Evolutionary conservation across 2,797 vertebrate genomes (phyloP), one percentile per base, ranked within the genome.

Genomic region (Sebastes glaucus): DNA sequence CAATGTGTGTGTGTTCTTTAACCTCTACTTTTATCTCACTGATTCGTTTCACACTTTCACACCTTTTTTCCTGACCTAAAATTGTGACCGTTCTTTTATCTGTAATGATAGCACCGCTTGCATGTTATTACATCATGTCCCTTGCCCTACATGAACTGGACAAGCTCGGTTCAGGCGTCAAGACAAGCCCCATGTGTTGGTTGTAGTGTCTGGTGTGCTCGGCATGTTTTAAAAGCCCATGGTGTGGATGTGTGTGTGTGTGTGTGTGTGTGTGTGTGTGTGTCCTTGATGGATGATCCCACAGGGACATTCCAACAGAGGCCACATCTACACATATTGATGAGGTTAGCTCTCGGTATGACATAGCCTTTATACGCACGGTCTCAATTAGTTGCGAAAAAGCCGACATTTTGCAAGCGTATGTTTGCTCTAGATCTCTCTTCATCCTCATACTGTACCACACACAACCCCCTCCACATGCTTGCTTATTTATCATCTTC

Each of bases 401-500:
- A 69, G 68, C 49, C 20, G 42, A 30, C 53, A 38, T 66, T 61
- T 61, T 74, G 28, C 22, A 74, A 76, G 35, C 10, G 11, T 55
- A 20, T 16, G 28, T 80, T 78, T 70, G 32, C 67, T 76, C 35
- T 46, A 38, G 22, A 61, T 81, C 46, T 70, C n/a, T 64, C 22
- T 62, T 71, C 32, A 57, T 69, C 42, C 64, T 70, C 38, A 61
- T 30, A 46, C 63, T 20, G 16, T 66, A 28, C n/a, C 65, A 76
- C 77, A 74, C 74, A 81, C 78, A 68, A 71, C 71, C 55, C 55
- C 49, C 59, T 35, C 7, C 27, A 71, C 78, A 83, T 77, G 67
- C 83, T 81, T 85, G 74, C 71, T 89, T 88, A 93, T 91, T 87
- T 91, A 91, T 91, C 72, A 78, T 80, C 83, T 62, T 84, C 82